phyloP scores from a whole-genome alignment of 2,888 invertebrate genomes.

The Tholera decimalis region DNA sequence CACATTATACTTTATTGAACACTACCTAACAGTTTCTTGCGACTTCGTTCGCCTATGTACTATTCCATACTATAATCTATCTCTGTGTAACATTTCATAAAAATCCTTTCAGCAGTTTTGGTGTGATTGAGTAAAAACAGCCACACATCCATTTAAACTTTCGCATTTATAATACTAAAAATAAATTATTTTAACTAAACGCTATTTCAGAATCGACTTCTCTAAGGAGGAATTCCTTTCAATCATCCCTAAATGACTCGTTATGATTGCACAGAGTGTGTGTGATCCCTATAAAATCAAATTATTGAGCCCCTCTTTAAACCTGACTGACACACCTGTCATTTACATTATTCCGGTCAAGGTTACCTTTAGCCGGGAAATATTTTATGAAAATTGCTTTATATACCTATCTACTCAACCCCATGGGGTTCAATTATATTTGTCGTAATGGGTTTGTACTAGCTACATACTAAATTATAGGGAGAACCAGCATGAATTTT shows the following conservation, averaged over 20 bases:
- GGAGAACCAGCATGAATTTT: too few relatives aligned
- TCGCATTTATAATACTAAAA: too few relatives aligned
- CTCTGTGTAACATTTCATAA: too few relatives aligned
- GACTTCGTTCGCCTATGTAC: too few relatives aligned
- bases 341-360: constrained; percentile 17
- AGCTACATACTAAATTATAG: too few relatives aligned
- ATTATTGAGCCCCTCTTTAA: constrained; percentile 9
- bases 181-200: neutral
- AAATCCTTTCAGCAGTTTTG: too few relatives aligned
- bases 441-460: neutral
- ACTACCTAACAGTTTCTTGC: too few relatives aligned
- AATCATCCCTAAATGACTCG: neutral
- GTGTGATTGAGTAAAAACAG: too few relatives aligned
- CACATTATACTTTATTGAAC: neutral
- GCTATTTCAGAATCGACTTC: constrained; percentile 7
- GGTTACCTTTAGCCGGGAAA: constrained; percentile 1
- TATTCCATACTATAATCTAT: too few relatives aligned
- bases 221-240: constrained; percentile 1
- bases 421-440: neutral
- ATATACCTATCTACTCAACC: neutral
- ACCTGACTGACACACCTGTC: constrained; percentile 9
- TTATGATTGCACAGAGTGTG: neutral
- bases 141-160: too few relatives aligned
- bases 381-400: constrained; percentile 12
- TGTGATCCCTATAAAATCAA: constrained; percentile 23